phyloP scores from a whole-genome alignment of 2,888 invertebrate species.

The Phalera bucephala region DNA sequence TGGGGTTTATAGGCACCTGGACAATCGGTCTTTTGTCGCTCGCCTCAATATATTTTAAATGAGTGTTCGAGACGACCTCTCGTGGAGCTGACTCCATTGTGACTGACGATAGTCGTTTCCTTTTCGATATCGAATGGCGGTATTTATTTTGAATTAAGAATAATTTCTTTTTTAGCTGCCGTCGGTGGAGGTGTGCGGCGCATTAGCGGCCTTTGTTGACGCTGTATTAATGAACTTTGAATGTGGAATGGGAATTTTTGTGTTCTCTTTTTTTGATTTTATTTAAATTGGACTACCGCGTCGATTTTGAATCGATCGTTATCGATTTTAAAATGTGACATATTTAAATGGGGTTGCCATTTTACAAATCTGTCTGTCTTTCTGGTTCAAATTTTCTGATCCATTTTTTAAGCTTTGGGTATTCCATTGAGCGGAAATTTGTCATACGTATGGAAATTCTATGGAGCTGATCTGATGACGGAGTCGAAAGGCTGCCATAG shows the following conservation, averaged over 20 bases:
- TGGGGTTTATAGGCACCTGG: constrained; percentile 66
- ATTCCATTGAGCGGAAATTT: no score
- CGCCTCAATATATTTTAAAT: constrained; percentile 80
- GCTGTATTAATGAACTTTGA: constrained; percentile 68
- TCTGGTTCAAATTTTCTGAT: no score
- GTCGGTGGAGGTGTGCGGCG: constrained; percentile 76
- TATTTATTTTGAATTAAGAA: constrained; percentile 73
- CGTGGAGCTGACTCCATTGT: constrained; percentile 64
- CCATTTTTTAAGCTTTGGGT: no score
- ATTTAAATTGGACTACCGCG: constrained; percentile 49
- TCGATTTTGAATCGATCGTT: no score
- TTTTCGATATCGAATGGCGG: constrained; percentile 56
- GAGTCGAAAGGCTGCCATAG: no score
- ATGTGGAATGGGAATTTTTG: constrained; percentile 38
- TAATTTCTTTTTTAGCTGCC: constrained; percentile 78
- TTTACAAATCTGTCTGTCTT: no score
- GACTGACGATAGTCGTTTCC: constrained; percentile 62
- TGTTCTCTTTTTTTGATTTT: constrained; percentile 32
- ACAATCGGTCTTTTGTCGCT: constrained; percentile 71
- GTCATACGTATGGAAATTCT: no score
- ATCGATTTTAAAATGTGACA: no score
- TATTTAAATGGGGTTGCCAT: no score
- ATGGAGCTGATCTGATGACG: no score
- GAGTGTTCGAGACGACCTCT: constrained; percentile 65
- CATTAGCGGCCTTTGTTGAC: constrained; percentile 75